A percentile compares a stretch with the other conserved stretches of the same genome.
These are phyloP conservation scores for Diorhabda carinulata DNA, from an alignment of 1,140 invertebrate species.

Conservation along the genomic window DNA sequence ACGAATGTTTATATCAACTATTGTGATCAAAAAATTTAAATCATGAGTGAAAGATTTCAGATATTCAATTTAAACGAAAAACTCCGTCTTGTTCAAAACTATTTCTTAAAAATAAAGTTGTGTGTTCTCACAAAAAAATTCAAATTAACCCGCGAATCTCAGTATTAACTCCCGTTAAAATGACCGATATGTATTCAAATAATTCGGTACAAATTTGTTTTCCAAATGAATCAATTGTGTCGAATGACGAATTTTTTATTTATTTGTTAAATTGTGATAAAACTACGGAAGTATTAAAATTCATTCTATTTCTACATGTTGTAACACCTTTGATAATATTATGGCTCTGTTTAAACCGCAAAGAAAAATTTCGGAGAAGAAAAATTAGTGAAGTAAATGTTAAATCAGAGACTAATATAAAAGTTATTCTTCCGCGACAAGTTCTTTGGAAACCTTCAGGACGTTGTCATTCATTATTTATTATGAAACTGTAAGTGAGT, in stretches of 20 bases:
- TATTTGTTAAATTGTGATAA: neutral
- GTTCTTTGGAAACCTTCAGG: slow-evolving; percentile 1
- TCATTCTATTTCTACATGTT: neutral
- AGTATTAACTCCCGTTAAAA: neutral
- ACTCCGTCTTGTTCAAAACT: neutral
- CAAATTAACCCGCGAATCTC: neutral
- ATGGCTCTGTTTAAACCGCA: neutral
- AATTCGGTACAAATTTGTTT: neutral
- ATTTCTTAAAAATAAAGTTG: neutral
- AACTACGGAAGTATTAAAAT: neutral
- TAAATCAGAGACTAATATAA: no score
- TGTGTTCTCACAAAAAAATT: neutral
- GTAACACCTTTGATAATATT: neutral
- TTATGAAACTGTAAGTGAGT: neutral
- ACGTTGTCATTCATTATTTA: slow-evolving; percentile 1
- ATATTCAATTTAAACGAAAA: neutral
- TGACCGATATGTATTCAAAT: neutral
- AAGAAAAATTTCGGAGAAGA: neutral
- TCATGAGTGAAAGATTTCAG: neutral
- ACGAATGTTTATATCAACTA: neutral
- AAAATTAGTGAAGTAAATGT: neutral
- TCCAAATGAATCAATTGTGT: slow-evolving; percentile 4
- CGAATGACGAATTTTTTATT: neutral
- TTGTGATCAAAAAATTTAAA: neutral
- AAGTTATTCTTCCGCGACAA: neutral